Conservation (phyloP, 1,140 invertebrate species). For the Drosophila chauvacae region DNA sequence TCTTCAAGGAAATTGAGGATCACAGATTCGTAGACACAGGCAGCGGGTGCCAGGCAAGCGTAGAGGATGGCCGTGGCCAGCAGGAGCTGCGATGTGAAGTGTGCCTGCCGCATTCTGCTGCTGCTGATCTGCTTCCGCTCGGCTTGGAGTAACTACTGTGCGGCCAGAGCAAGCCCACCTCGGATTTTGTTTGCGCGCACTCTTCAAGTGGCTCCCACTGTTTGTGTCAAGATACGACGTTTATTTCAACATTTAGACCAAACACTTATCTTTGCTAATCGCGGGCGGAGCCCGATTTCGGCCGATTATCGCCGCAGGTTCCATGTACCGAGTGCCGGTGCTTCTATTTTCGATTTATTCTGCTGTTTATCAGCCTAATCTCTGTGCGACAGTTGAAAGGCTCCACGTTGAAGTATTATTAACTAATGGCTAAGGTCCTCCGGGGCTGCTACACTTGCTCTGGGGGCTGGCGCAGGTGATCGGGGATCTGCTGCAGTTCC, state of each 20-base stretch:
- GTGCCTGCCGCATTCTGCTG: conserved; percentile 23
- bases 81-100: conserved; percentile 21
- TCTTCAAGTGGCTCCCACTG: conserved; percentile 47
- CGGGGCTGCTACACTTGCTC: conserved; percentile 54
- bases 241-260: conserved; percentile 30
- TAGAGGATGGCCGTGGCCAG: conserved; percentile 44
- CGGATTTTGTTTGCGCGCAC: conserved; percentile 48
- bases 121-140: conserved; percentile 24
- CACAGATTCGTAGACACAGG: conserved; percentile 44
- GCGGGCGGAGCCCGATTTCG: conserved; percentile 14
- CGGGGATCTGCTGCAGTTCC: conserved; percentile 87
- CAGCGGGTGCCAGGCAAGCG: conserved; percentile 34
- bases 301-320: conserved; percentile 9
- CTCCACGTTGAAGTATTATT: conserved; percentile 23
- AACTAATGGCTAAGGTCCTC: conserved; percentile 30
- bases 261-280: conserved; percentile 46
- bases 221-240: conserved; percentile 62
- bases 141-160: conserved; percentile 39
- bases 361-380: conserved; percentile 30
- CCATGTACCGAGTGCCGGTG: conserved; percentile 1
- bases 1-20: conserved; percentile 61
- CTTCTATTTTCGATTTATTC: conserved; percentile 24
- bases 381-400: conserved; percentile 6
- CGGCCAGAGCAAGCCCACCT: background rate
- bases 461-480: conserved; percentile 85